phyloP scores from a whole-genome alignment of 2,888 invertebrate genomes.

The Athalia rosae region DNA sequence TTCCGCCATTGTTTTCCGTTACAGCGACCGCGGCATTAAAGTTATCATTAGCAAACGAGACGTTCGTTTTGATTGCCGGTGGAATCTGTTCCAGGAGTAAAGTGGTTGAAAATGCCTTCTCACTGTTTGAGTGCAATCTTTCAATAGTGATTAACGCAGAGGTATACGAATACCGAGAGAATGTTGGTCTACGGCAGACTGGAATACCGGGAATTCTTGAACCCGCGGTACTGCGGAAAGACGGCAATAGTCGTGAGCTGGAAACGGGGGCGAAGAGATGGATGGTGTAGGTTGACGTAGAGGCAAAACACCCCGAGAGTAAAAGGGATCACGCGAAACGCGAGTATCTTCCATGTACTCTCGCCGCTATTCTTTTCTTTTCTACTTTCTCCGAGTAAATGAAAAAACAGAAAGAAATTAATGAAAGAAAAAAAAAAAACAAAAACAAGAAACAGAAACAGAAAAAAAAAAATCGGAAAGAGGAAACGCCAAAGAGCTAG shows the following conservation, averaged over 20 bases:
- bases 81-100: too few relatives aligned
- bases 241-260: neutral
- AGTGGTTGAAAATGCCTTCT: neutral
- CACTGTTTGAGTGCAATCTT: neutral
- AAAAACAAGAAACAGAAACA: neutral
- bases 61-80: too few relatives aligned
- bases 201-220: conserved; percentile 22
- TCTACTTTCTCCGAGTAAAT: too few relatives aligned
- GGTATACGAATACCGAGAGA: conserved; percentile 2
- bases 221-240: neutral
- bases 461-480: neutral
- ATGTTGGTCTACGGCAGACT: conserved; percentile 15
- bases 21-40: too few relatives aligned
- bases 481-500: neutral
- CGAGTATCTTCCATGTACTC: conserved; percentile 6
- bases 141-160: conserved; percentile 25
- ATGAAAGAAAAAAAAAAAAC: too few relatives aligned
- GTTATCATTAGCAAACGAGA: too few relatives aligned
- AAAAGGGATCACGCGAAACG: conserved; percentile 17
- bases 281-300: neutral
- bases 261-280: conserved; percentile 9
- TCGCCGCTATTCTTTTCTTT: too few relatives aligned
- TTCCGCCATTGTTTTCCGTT: too few relatives aligned
- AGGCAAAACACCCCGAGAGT: neutral
- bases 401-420: too few relatives aligned